These are phyloP conservation scores for Leptopilina boulardi DNA, from an alignment of 1,140 invertebrate species.

Conservation along the genomic window DNA sequence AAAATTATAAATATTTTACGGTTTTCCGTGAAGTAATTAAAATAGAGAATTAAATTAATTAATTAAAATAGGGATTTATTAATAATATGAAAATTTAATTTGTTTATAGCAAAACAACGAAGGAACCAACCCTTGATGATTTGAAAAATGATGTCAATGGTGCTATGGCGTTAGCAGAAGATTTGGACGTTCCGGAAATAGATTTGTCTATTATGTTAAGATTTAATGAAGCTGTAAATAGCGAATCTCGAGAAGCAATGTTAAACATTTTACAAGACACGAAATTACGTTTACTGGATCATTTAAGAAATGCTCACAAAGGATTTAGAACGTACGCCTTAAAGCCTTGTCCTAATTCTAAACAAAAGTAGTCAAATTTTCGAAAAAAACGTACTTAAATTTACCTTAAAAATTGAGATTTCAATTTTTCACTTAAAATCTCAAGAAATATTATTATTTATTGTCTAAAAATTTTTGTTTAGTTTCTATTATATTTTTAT, in stretches of 20 bases:
- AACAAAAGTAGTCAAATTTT: constrained; percentile 14
- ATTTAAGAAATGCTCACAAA: constrained; percentile 52
- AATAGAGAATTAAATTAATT: too few species aligned
- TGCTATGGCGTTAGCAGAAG: constrained; percentile 46
- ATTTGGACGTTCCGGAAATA: constrained; percentile 56
- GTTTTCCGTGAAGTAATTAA: too few species aligned
- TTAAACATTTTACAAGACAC: constrained; percentile 54
- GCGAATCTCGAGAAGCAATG: constrained; percentile 44
- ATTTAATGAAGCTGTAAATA: constrained; percentile 50
- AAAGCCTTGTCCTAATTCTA: constrained; percentile 57
- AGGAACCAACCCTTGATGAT: constrained; percentile 42
- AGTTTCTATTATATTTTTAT: too few species aligned
- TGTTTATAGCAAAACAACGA: constrained; percentile 1
- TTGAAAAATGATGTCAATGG: constrained; percentile 44
- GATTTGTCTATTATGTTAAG: constrained; percentile 52
- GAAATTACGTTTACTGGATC: constrained; percentile 43
- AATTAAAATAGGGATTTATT: not conserved
- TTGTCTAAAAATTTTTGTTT: too few species aligned
- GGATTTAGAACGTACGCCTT: constrained; percentile 54
- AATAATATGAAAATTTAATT: not conserved
- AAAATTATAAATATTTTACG: not conserved
- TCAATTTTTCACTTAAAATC: too few species aligned
- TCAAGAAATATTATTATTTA: too few species aligned
- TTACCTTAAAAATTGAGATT: too few species aligned
- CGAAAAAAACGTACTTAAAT: too few species aligned